Evolutionary conservation across 2,113 vertebrate genomes (phyloP), one percentile per base, ranked within the genome.

Genomic region (Emydura subglobosa): DNA sequence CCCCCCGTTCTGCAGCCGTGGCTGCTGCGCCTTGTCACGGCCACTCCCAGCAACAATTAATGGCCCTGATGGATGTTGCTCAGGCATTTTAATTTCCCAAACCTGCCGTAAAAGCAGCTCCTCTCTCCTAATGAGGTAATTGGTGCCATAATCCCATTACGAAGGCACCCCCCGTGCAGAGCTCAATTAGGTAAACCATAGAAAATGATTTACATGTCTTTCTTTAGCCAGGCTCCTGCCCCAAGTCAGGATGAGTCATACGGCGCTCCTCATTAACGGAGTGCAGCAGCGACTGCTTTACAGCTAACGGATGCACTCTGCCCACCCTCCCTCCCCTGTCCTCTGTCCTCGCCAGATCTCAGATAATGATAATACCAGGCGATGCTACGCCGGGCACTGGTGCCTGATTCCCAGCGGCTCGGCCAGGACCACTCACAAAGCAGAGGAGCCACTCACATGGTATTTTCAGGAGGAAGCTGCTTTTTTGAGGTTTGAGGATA

Each of bases 61-160:
- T 13, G 5, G 25, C 82, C 53, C 49, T 2, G 17, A 91, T 74
- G 50, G 53, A 83, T 21, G 19, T 24, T 34, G 7, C 47, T 93
- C 80, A 50, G 51, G 17, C 42, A 7, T 55, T 89, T 84, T 59
- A n/a, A 82, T 65, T 91, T 95, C 91, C 44, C 95, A 91, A 88
- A 89, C 51, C 54, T 61, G 84, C 76, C 7, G 6, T 88, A 88
- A 96, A 94, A 93, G 59, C 53, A 2, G 1, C n/a, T 51, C n/a
- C 42, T 78, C 79, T 94, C 76, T 93, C 93, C 92, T 92, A 88
- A 93, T 79, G 87, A 88, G 50, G 88, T 94, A 79, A 92, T 57
- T 91, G 92, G 88, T 91, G 42, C 81, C 91, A 82, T 91, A 88
- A 91, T 59, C 25, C 83, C 79, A 76, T 85, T 72, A 86, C 82